Conservation (phyloP, 1,140 invertebrate species). For the Aethina tumida region DNA sequence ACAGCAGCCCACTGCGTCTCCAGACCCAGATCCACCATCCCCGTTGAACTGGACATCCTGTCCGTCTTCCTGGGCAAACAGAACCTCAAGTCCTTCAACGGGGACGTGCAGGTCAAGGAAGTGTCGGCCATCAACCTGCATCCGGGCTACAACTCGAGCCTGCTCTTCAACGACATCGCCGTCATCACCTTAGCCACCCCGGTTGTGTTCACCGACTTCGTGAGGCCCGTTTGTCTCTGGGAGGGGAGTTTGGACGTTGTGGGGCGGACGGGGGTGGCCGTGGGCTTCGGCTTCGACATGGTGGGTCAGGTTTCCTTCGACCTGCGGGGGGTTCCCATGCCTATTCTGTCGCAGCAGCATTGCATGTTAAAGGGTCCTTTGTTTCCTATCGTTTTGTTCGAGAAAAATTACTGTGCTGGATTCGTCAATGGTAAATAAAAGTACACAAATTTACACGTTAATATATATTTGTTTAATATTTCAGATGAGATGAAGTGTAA, state of each 20-base stretch:
- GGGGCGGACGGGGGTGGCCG: constrained; percentile 28
- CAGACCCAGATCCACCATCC: no score
- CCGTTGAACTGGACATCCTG: no score
- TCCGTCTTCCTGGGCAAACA: no score
- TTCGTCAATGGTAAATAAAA: constrained; percentile 32
- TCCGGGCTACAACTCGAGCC: constrained; percentile 44
- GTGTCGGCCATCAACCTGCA: constrained; percentile 43
- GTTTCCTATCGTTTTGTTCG: constrained; percentile 42
- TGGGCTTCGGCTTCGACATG: constrained; percentile 54
- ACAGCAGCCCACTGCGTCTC: constrained; percentile 7
- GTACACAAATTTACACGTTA: no score
- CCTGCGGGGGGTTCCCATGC: constrained; percentile 33
- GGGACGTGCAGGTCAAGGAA: constrained; percentile 30
- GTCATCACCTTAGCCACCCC: constrained; percentile 40
- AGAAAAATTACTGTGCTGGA: constrained; percentile 54
- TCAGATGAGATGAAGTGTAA: constrained; percentile 45
- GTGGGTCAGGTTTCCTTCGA: constrained; percentile 40
- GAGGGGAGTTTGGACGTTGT: constrained; percentile 24
- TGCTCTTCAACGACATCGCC: constrained; percentile 46
- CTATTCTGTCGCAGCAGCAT: constrained; percentile 24
- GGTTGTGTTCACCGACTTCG: constrained; percentile 40
- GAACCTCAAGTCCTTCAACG: constrained; percentile 38
- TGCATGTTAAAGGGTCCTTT: constrained; percentile 36
- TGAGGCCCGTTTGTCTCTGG: constrained; percentile 52
- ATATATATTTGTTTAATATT: constrained; percentile 6